A percentile compares a stretch with the other conserved stretches of the same genome.
phyloP scores from a whole-genome alignment of 2,888 invertebrate genomes.

The Proisotoma minuta region DNA sequence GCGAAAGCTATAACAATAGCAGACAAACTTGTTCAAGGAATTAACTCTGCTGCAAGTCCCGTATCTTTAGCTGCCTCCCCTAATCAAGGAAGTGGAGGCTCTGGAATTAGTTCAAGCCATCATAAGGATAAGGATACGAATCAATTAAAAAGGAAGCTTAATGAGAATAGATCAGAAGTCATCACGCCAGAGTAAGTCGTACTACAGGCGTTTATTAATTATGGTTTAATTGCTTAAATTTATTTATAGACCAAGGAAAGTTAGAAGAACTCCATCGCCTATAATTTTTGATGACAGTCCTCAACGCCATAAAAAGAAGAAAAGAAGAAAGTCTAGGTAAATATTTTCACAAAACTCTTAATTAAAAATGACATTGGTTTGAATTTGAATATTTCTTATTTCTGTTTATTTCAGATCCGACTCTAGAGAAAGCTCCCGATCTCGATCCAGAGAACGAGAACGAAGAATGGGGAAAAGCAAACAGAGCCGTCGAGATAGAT shows the following conservation, averaged over 20 bases:
- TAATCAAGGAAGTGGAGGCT: slow-evolving; percentile 14
- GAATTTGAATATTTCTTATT: slow-evolving; percentile 18
- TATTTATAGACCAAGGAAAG: slow-evolving; percentile 28
- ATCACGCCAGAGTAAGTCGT: slow-evolving; percentile 36
- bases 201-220: background rate
- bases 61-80: slow-evolving; percentile 36
- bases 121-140: slow-evolving; percentile 15
- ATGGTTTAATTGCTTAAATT: slow-evolving; percentile 7
- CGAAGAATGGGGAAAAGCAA: slow-evolving; percentile 32
- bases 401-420: slow-evolving; percentile 33
- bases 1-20: slow-evolving; percentile 51
- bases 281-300: slow-evolving; percentile 49
- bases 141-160: slow-evolving; percentile 16
- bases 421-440: slow-evolving; percentile 48
- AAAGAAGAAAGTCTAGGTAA: slow-evolving; percentile 50
- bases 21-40: slow-evolving; percentile 24
- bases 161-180: slow-evolving; percentile 13
- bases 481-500: slow-evolving; percentile 26
- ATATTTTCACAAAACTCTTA: background rate
- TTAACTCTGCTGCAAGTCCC: slow-evolving; percentile 32
- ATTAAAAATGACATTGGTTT: background rate
- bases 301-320: slow-evolving; percentile 49
- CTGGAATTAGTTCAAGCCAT: slow-evolving; percentile 20
- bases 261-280: slow-evolving; percentile 42
- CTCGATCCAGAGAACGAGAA: slow-evolving; percentile 47